Evolutionary conservation across 2,888 invertebrate species (phyloP), one percentile per base, ranked within the genome.

Genomic region (Drosophila fungiperda): DNA sequence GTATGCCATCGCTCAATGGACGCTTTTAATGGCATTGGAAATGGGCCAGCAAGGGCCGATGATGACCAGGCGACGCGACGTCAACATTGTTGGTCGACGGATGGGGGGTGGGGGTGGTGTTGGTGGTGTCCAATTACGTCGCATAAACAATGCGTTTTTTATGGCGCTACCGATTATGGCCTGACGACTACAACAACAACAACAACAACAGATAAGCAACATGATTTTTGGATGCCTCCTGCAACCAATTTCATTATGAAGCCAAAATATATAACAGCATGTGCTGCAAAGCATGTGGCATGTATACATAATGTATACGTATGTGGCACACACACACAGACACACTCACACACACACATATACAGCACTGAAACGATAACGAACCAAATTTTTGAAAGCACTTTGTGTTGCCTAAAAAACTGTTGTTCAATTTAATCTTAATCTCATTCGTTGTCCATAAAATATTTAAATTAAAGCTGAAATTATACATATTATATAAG

Each of bases 71-170:
- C 15, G 52, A 73, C 9, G 58, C 75, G 74, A 45, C 45, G 66
- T 57, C 79, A 66, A 63, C 63, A 70, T 59, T 60, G 64, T 55
- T 67, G 58, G 54, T 23, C 58, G 36, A 3, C 12, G 26, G 38
- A 29, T 29, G 29, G 29, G 29, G 5, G 26, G 26, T 26, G 2
- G 7, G 33, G 35, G 4, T 45, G 45, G 1, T 52, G 49, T 2
- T 29, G 38, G 57, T 76, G 89, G 85, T 87, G 87, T 89, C 87
- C 87, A 89, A 85, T 85, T 85, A 85, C 89, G 82, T 80, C 89
- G 87, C 89, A 89, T 85, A 85, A 89, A 89, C 85, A 85, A 87
- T 85, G 85, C 89, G 85, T 89, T 89, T 89, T 85, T 85, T 85
- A 85, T 85, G 87, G 82, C 75, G 73, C 73, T 84, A 63, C 82